Base-by-base conservation (phyloP, 2,797 vertebrate genomes). In the Hydrolagus colliei region DNA sequence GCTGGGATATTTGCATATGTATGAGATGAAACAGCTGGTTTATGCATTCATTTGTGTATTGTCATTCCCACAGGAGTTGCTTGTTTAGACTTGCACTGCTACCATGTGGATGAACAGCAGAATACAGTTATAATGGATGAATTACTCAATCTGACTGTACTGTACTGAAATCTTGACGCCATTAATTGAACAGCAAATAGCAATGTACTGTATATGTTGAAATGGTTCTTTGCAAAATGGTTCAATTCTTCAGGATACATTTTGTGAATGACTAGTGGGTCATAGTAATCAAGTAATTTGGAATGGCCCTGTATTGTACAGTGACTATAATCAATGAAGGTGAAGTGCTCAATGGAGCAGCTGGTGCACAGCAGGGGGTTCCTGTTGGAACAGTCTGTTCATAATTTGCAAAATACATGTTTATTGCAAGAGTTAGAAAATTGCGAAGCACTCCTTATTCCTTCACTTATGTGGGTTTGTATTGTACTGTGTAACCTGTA, bases 81-180 rank as follows among this genome's bases (percentile, higher is more conserved):
- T 90, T 91, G 87, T 88, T 92, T 88, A 89, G 90, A 92, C 88
- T 89, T 87, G 90, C 87, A 91, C 76, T 91, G 88, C 90, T 91
- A 89, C 89, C 88, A 88, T 91, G 88, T 92, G 91, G 88, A 90
- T 90, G 90, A 91, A 88, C 78, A 87, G 90, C 89, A 91, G 80
- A 92, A 90, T 90, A 90, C 88, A 89, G 35, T 88, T 52, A 52
- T 52, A 52, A 52, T 52, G 41, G 41, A 3, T 52, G 41, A 52
- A 52, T 52, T 63, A 41, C 72, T 86, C 68, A 14, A 1, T 11
- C 87, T 61, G 74, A 80, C 2, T 73, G 68, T 65, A 80, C 2
- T 73, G 68, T 65, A 73, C 9, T 32, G 65, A 68, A 84, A 71
- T 71, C 9, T 16, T 32, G 22, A 80, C 62, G 41, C 41, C 41